Base-by-base conservation (phyloP, 2,888 invertebrate species). In the Cordylochernes scorpioides region DNA sequence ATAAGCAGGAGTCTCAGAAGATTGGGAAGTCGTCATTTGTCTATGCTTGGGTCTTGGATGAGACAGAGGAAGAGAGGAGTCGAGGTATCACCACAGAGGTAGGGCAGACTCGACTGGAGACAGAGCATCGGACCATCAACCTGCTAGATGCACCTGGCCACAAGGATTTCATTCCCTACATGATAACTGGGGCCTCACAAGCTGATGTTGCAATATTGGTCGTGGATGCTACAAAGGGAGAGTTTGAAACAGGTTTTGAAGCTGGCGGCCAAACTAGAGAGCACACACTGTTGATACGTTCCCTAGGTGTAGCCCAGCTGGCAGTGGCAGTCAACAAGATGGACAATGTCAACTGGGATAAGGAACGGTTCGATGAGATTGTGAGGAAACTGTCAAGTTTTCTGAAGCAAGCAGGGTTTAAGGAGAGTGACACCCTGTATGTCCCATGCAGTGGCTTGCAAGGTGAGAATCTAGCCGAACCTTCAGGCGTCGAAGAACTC, bases 21-120 rank as follows among this genome's bases (percentile, higher is more conserved):
- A 60, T 84, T 41, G 97, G 97, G 3, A 99, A 99, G 54, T 80
- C 86, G 46, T 88, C 88, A 38, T 94, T 94, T 46, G 75, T 84
- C 60, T 97, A 77, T 55, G 97, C 97, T 3, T 99, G 97, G 97
- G 86, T 97, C 3, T 59, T 97, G 29, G 97, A 97, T 55, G 94
- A 99, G 57, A 94, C 91, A 34, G 84, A 84, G 2, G 97, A 97
- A 51, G 97, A 97, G 55, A 66, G 68, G 44, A 67, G 70, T 15
- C 65, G 97, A 40, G 97, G 97, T 9, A 88, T 99, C 28, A 99
- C 97, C 2, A 99, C 97, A 84, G 97, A 99, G 56, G 71, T 97
- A 9, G 94, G 84, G 1, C 68, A 75, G 43, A 77, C 77, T 10
- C 71, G 73, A 42, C 86, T 94, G 59, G 78, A 84, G 55, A 84